Evolutionary conservation across 2,888 invertebrate species (phyloP), one percentile per base, ranked within the genome.

Genomic region (Dryadula phaetusa): DNA sequence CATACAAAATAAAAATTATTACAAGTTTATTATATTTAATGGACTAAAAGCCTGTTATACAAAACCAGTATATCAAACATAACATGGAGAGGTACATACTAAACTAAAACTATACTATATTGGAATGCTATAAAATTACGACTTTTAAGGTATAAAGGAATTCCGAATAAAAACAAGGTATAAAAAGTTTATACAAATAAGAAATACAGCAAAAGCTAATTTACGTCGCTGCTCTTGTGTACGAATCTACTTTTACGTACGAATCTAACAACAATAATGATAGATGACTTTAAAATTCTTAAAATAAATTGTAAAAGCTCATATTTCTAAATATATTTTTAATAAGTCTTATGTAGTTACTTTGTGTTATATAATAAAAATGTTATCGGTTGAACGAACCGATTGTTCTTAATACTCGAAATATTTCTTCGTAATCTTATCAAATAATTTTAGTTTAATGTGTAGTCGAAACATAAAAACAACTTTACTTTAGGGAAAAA

Each of bases 11-110:
- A 10, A 18, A n/a, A n/a, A n/a, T n/a, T n/a, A n/a, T n/a, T n/a
- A n/a, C n/a, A n/a, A n/a, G n/a, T n/a, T n/a, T n/a, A n/a, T n/a
- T 32, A 32, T 52, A 18, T 52, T 52, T 52, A 32, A 52, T 52
- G 28, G 28, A 18, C 49, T n/a, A 25, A 49, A 28, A 49, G 49
- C 52, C 52, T 52, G 52, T 52, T 52, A 52, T 52, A 52, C 37
- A 12, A 37, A 37, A 37, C 52, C 52, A 52, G 52, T 52, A 32
- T 28, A 16, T 32, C 52, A 52, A 52, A 52, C n/a, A 47, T 47
- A 52, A 28, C n/a, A n/a, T 8, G 16, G 8, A 25, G 28, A 28
- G 7, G n/a, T 49, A 49, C 4, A 28, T 49, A n/a, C n/a, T 28
- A 52, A 52, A 16, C 32, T 52, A 10, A 32, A 52, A 32, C 0